Evolutionary conservation across 2,797 vertebrate species (phyloP), one percentile per base, ranked within the genome.

Genomic region (Periophthalmus magnuspinnatus): DNA sequence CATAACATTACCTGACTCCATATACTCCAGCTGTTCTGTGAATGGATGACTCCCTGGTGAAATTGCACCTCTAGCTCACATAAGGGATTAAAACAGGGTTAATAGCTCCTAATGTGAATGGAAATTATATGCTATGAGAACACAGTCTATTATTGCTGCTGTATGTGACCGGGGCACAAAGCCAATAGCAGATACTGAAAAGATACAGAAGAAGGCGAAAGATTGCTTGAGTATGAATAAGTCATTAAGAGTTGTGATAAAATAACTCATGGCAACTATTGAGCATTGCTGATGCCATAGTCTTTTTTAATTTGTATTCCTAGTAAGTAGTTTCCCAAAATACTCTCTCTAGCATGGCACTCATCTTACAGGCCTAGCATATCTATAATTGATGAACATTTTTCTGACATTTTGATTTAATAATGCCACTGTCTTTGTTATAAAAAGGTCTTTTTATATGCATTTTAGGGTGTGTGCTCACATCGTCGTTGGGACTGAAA

Each of bases 11-110:
- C 81, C 79, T 83, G 54, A 73, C 69, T 72, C 76, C 57, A 67
- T 75, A 66, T 69, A 76, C 81, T 88, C 82, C 81, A 86, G 83
- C 83, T 86, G 78, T 28, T 28, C 61, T 58, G 21, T 78, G 82
- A 84, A 84, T 77, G 78, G 80, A 81, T 81, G 78, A 67, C 75
- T 84, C 66, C 69, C 56, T 75, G 70, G 77, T 80, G 65, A 50
- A 54, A 81, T 74, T 65, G 71, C 78, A 68, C 63, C 62, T 72
- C n/a, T 38, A 69, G 68, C 77, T 74, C 17, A 41, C 81, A 50
- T 41, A 45, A 2, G 68, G 59, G 62, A 75, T 68, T 63, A 63
- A 71, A 69, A 60, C 63, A 36, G 71, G 48, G 66, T 67, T 88
- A 80, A 84, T 86, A 72, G 74, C 67, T 82, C 54, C 61, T 73